phyloP scores from a whole-genome alignment of 2,797 vertebrate genomes.

The Amniataba percoides region DNA sequence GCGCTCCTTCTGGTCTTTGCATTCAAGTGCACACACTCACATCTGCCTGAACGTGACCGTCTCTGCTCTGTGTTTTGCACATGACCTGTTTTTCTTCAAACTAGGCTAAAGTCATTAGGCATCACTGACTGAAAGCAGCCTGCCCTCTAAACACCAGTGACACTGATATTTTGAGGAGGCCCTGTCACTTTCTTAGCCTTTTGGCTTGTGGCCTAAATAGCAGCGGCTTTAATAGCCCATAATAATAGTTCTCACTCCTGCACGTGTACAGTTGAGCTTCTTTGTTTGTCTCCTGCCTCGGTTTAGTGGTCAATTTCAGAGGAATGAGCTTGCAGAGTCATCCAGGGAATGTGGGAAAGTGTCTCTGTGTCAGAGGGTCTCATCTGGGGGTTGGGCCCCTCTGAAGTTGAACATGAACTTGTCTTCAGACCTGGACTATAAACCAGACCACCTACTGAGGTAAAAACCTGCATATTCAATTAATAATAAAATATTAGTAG shows the following conservation, averaged over 20 bases:
- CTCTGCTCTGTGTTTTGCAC: slow-evolving; percentile 9
- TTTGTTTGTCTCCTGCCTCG: slow-evolving; percentile 77
- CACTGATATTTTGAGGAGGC: slow-evolving; percentile 39
- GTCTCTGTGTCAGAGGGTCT: slow-evolving; percentile 73
- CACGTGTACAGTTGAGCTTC: slow-evolving; percentile 69
- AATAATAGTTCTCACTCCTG: slow-evolving; percentile 74
- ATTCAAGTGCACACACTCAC: slow-evolving; percentile 11
- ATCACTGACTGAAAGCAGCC: slow-evolving; percentile 19
- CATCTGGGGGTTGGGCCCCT: slow-evolving; percentile 29
- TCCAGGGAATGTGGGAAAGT: slow-evolving; percentile 84
- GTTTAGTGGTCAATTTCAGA: slow-evolving; percentile 81
- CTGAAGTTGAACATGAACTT: slow-evolving; percentile 71
- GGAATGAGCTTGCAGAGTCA: slow-evolving; percentile 84
- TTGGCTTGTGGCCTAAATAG: slow-evolving; percentile 61
- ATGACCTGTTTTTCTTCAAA: slow-evolving; percentile 36
- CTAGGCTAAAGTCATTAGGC: slow-evolving; percentile 38
- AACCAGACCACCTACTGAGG: slow-evolving; percentile 65
- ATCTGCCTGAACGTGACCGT: not conserved
- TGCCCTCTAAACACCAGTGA: slow-evolving; percentile 33
- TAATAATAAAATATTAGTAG: slow-evolving; percentile 31
- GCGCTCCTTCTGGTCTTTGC: slow-evolving; percentile 10
- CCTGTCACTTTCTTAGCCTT: slow-evolving; percentile 58
- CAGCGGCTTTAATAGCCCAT: slow-evolving; percentile 65
- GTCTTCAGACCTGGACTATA: slow-evolving; percentile 48
- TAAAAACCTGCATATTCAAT: slow-evolving; percentile 17